A percentile compares a stretch with the other conserved stretches of the same genome.
phyloP scores from a whole-genome alignment of 1,140 invertebrate species.

The Drosophila willistoni region DNA sequence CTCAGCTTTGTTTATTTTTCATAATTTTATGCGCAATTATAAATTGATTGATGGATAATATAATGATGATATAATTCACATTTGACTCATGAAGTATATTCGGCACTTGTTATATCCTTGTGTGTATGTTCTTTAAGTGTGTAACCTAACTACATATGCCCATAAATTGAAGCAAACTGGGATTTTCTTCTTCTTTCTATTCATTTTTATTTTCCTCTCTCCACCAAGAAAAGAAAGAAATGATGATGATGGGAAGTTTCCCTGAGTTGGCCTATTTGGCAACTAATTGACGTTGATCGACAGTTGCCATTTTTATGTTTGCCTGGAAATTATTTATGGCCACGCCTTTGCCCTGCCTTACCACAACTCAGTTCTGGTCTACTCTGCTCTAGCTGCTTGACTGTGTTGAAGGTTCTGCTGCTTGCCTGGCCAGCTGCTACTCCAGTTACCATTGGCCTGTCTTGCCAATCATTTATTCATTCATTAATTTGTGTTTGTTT shows the following conservation, averaged over 20 bases:
- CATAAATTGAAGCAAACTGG: background rate
- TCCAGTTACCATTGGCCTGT: constrained; percentile 2
- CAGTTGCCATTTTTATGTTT: constrained; percentile 68
- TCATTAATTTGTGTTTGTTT: constrained; percentile 80
- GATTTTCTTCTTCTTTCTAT: background rate
- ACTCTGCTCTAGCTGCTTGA: too few relatives aligned
- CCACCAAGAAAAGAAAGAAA: constrained; percentile 1
- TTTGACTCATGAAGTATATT: constrained; percentile 9
- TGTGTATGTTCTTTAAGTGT: background rate
- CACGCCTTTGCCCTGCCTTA: constrained; percentile 7
- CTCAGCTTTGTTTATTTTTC: constrained; percentile 3
- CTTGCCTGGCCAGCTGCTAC: background rate
- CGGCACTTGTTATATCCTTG: too few relatives aligned
- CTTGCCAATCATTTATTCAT: constrained; percentile 74
- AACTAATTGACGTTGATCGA: constrained; percentile 77
- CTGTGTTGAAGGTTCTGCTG: background rate
- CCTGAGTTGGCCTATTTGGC: constrained; percentile 48
- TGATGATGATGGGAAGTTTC: constrained; percentile 32
- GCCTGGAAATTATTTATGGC: constrained; percentile 65
- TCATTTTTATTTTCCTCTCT: background rate
- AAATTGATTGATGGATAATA: constrained; percentile 48
- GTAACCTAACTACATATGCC: background rate
- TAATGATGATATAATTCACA: constrained; percentile 58
- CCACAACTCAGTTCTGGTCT: too few relatives aligned
- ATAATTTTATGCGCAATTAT: constrained; percentile 45